Evolutionary conservation across 2,113 vertebrate genomes (phyloP).

Genomic region (Carlito syrichta): DNA sequence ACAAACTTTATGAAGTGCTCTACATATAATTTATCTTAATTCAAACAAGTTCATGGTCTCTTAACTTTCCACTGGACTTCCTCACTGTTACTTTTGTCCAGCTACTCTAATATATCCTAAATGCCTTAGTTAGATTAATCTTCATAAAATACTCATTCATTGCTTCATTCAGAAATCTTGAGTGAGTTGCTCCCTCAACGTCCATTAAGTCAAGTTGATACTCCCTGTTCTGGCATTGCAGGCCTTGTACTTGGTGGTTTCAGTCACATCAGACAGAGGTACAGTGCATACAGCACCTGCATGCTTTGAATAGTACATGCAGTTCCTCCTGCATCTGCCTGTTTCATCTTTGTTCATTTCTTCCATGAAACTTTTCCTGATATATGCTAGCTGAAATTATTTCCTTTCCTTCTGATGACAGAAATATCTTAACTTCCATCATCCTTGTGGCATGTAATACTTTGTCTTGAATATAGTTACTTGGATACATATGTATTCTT

Average conservation of each 20-base stretch:
- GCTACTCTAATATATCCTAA: not conserved
- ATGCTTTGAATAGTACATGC: not conserved
- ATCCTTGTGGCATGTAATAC: not conserved
- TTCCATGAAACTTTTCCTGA: not conserved
- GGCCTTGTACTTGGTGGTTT: not conserved
- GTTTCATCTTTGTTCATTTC: not conserved
- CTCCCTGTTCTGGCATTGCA: not conserved
- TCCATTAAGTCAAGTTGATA: not conserved
- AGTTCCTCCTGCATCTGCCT: not conserved
- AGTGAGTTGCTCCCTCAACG: not conserved
- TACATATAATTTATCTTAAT: slow-evolving; percentile 37
- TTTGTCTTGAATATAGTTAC: slow-evolving; percentile 24
- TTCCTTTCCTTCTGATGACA: slow-evolving; percentile 16
- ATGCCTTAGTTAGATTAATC: slow-evolving; percentile 25
- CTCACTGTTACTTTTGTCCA: slow-evolving; percentile 53
- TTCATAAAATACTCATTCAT: not conserved
- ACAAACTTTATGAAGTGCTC: slow-evolving; percentile 6
- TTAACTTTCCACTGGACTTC: slow-evolving; percentile 47
- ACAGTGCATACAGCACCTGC: not conserved
- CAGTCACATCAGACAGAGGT: not conserved
- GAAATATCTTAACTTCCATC: slow-evolving; percentile 1
- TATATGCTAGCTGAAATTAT: not conserved
- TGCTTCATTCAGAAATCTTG: slow-evolving; percentile 11
- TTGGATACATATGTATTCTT: not conserved
- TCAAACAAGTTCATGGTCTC: not conserved